Percentiles rank a stretch among this genome's conserved stretches.
phyloP scores from a whole-genome alignment of 2,113 vertebrate genomes.

The Hypanus sabinus region DNA sequence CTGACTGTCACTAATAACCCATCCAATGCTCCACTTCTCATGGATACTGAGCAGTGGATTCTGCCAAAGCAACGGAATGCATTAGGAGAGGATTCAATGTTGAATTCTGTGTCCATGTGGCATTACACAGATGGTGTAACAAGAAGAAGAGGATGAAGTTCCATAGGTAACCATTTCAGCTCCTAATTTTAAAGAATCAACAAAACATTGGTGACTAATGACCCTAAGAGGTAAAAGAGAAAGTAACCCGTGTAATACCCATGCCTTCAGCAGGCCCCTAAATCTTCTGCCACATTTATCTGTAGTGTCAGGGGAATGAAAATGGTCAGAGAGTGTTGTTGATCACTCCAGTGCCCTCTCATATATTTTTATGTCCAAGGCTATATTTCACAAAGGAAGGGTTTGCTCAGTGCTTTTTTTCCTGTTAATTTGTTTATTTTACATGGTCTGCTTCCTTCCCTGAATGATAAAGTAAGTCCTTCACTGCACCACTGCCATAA shows the following conservation, averaged over 20 bases:
- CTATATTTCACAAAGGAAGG: neutral
- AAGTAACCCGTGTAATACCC: neutral
- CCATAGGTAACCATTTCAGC: neutral
- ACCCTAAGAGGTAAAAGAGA: neutral
- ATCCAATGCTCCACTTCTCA: neutral
- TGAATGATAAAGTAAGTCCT: neutral
- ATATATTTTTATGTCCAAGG: neutral
- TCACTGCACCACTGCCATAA: neutral
- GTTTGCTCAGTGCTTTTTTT: neutral
- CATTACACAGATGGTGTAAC: neutral
- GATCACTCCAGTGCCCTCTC: neutral
- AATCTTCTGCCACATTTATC: neutral
- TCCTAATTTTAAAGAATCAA: neutral
- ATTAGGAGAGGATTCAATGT: neutral
- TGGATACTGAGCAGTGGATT: neutral
- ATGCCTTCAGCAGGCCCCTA: neutral
- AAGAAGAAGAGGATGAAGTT: neutral
- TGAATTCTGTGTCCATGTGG: neutral
- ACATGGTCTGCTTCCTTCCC: neutral
- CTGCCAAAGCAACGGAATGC: neutral
- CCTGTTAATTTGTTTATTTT: neutral
- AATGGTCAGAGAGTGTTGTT: neutral
- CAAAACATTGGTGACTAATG: neutral
- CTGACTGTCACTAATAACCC: neutral
- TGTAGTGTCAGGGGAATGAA: neutral